These are phyloP conservation scores for Petromus typicus DNA, from an alignment of 2,113 vertebrate species.

Conservation along the genomic window DNA sequence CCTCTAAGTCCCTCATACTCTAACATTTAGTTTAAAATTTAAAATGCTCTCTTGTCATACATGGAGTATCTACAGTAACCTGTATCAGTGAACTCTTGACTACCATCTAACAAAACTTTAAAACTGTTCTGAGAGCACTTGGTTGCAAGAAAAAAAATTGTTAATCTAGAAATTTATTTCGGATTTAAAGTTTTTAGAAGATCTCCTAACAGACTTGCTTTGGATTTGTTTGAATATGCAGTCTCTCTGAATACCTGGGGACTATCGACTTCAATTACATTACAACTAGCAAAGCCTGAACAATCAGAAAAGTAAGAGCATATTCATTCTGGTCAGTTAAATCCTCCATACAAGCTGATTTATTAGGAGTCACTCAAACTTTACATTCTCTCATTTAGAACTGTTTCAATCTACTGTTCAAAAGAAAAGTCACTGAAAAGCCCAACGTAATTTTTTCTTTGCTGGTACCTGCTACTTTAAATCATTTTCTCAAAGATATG, in stretches of 20 bases:
- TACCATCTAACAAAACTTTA: slow-evolving; percentile 18
- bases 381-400: slow-evolving; percentile 17
- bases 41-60: slow-evolving; percentile 1
- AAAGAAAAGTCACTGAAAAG: slow-evolving; percentile 38
- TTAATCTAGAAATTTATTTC: background rate
- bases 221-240: background rate
- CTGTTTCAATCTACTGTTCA: slow-evolving; percentile 41
- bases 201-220: background rate
- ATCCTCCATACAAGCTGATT: slow-evolving; percentile 18
- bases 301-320: background rate
- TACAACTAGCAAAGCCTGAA: slow-evolving; percentile 8
- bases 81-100: background rate
- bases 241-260: slow-evolving; percentile 29
- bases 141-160: slow-evolving; percentile 34
- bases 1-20: background rate
- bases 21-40: slow-evolving; percentile 18
- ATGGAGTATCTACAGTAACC: background rate
- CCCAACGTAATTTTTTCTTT: background rate
- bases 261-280: slow-evolving; percentile 19
- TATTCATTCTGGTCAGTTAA: slow-evolving; percentile 32
- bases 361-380: background rate
- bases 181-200: background rate
- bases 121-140: background rate
- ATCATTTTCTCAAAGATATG: background rate
- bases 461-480: background rate